Percentiles rank a stretch among this genome's conserved stretches.
Conservation (phyloP, 2,797 vertebrate species). For the Sebastes nivosus region DNA sequence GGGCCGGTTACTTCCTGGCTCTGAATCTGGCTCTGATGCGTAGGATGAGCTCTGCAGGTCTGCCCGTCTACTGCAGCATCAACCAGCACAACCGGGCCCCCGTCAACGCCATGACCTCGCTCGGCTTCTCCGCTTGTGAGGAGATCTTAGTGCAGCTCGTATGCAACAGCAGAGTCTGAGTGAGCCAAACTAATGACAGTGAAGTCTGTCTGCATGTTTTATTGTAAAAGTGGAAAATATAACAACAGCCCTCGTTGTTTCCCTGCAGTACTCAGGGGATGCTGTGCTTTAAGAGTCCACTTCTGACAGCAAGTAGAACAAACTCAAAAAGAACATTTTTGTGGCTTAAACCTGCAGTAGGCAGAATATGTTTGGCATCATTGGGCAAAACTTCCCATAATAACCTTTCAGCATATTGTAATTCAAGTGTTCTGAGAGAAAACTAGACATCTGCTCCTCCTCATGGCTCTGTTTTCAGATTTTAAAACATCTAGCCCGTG, state of each 20-base stretch:
- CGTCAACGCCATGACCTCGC: background rate
- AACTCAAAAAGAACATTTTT: slow-evolving; percentile 25
- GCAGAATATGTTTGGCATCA: too few species aligned
- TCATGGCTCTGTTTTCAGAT: too few species aligned
- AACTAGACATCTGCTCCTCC: too few species aligned
- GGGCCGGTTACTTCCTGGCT: slow-evolving; percentile 15
- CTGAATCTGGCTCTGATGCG: background rate
- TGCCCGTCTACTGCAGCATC: slow-evolving; percentile 18
- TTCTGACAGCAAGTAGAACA: slow-evolving; percentile 28
- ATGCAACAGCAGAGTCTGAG: slow-evolving; percentile 12
- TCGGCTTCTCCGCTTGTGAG: slow-evolving; percentile 15
- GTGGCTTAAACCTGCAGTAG: background rate
- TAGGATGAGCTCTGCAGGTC: slow-evolving; percentile 18
- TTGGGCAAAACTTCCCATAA: too few species aligned
- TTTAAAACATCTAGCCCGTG: too few species aligned
- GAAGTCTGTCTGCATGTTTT: background rate
- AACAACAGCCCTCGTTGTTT: slow-evolving; percentile 5
- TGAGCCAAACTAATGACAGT: background rate
- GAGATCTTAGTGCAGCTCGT: slow-evolving; percentile 14
- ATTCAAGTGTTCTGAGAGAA: too few species aligned
- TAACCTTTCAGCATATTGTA: too few species aligned
- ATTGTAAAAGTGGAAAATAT: slow-evolving; percentile 4
- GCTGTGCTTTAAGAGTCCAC: background rate
- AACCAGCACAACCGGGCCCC: slow-evolving; percentile 16
- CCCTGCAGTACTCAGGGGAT: background rate